phyloP scores from a whole-genome alignment of 1,140 invertebrate genomes.

The Scylla paramamosain region DNA sequence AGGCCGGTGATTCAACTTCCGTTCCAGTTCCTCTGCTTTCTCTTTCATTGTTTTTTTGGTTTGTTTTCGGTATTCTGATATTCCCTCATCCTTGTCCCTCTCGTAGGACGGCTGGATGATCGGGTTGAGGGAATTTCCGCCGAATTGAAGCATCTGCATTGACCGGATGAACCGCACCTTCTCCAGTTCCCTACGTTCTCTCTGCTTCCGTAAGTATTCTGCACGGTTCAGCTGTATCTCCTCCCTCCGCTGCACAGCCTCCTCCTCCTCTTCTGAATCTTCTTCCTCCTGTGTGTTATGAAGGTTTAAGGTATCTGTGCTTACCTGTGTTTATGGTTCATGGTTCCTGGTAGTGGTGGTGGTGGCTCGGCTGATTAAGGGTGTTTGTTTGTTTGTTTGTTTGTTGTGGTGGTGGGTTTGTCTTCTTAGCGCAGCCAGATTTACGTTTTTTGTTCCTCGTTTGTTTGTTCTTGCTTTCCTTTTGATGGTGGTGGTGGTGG shows the following conservation, averaged over 20 bases:
- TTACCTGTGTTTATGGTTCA: too few relatives aligned
- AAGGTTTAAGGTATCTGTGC: background rate
- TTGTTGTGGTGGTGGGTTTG: too few relatives aligned
- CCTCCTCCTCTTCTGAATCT: constrained; percentile 62
- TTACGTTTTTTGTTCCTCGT: too few relatives aligned
- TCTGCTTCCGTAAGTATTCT: constrained; percentile 85
- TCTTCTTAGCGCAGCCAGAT: too few relatives aligned
- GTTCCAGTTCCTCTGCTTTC: constrained; percentile 73
- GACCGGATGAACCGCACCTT: constrained; percentile 89
- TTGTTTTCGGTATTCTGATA: constrained; percentile 74
- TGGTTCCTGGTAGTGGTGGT: too few relatives aligned
- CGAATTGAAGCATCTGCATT: constrained; percentile 87
- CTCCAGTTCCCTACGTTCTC: constrained; percentile 85
- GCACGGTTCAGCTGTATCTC: constrained; percentile 86
- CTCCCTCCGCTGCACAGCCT: constrained; percentile 82
- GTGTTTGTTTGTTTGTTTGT: too few relatives aligned
- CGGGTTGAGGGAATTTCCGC: constrained; percentile 7
- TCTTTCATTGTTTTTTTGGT: constrained; percentile 64
- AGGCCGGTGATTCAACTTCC: constrained; percentile 62
- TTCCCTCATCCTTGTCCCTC: constrained; percentile 61
- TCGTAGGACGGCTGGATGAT: constrained; percentile 55
- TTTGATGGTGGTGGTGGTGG: too few relatives aligned
- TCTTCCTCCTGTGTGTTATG: constrained; percentile 52
- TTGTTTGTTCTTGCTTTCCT: too few relatives aligned
- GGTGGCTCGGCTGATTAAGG: too few relatives aligned